Evolutionary conservation across 35 echinoderm and acorn worm species (phyloP).

Genomic region (Antedon bifida): DNA sequence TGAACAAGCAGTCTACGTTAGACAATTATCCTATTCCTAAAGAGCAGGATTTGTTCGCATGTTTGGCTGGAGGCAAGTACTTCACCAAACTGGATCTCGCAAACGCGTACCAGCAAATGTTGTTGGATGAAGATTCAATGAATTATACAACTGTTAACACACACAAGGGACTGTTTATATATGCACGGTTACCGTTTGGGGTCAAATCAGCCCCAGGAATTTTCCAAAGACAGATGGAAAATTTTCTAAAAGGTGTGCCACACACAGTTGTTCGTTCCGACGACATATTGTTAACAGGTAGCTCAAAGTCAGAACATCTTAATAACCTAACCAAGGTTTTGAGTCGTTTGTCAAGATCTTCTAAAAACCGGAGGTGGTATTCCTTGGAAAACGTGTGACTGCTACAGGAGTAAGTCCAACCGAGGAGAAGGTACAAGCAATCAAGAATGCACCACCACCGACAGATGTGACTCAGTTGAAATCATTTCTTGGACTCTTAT

Average conservation of each 20-base stretch:
- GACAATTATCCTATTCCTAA: slow-evolving; percentile 37
- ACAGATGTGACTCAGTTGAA: slow-evolving; percentile 22
- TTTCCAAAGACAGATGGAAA: slow-evolving; percentile 35
- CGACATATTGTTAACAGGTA: slow-evolving; percentile 36
- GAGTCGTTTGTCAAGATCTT: slow-evolving; percentile 2
- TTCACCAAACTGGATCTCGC: slow-evolving; percentile 18
- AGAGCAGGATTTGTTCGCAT: slow-evolving; percentile 28
- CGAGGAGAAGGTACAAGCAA: slow-evolving; percentile 12
- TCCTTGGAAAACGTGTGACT: slow-evolving; percentile 5
- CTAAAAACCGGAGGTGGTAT: slow-evolving; percentile 20
- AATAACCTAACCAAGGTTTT: slow-evolving; percentile 1
- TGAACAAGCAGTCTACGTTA: slow-evolving; percentile 17
- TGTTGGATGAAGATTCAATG: slow-evolving; percentile 23
- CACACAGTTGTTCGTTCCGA: slow-evolving; percentile 23
- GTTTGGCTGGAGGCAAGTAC: slow-evolving; percentile 6
- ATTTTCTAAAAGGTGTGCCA: slow-evolving; percentile 10
- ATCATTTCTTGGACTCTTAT: slow-evolving; percentile 36
- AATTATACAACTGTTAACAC: slow-evolving; percentile 13
- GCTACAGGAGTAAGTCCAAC: slow-evolving; percentile 10
- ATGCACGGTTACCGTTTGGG: slow-evolving; percentile 35
- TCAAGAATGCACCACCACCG: not conserved
- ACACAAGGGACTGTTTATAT: slow-evolving; percentile 40
- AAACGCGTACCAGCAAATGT: slow-evolving; percentile 22
- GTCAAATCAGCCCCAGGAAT: slow-evolving; percentile 19
- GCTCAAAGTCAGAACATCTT: slow-evolving; percentile 15